These are phyloP conservation scores for Acleris sparsana DNA, from an alignment of 2,888 invertebrate species.

Conservation along the genomic window DNA sequence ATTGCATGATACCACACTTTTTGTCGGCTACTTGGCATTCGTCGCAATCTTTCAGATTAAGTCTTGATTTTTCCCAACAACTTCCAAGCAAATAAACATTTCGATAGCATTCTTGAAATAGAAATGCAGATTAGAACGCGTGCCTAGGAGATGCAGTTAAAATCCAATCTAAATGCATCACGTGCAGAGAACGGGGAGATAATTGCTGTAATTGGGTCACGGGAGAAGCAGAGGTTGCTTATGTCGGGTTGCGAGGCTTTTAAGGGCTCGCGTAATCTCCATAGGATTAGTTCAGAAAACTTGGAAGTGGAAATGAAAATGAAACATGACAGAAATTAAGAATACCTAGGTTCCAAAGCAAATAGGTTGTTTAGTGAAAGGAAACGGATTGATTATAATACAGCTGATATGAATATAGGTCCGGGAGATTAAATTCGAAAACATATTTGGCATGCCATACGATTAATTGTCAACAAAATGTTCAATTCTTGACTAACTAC, in stretches of 20 bases:
- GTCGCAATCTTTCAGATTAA: background rate
- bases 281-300: too few relatives aligned
- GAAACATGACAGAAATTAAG: too few relatives aligned
- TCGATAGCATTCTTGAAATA: background rate
- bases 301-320: too few relatives aligned
- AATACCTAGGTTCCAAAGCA: too few relatives aligned
- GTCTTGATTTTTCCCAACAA: background rate
- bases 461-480: too few relatives aligned
- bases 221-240: constrained; percentile 23
- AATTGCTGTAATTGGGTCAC: constrained; percentile 34
- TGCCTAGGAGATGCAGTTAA: constrained; percentile 26
- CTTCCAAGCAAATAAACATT: background rate
- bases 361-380: too few relatives aligned
- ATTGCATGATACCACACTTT: background rate
- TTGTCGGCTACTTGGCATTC: background rate
- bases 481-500: too few relatives aligned
- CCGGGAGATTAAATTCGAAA: too few relatives aligned
- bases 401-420: too few relatives aligned
- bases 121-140: constrained; percentile 18
- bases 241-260: constrained; percentile 4
- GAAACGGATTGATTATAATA: too few relatives aligned
- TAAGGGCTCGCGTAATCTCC: background rate
- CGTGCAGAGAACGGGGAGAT: constrained; percentile 23
- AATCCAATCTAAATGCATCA: constrained; percentile 33
- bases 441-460: too few relatives aligned